Evolutionary conservation across 2,113 vertebrate genomes (phyloP).

Genomic region (Callochromis pleurospilus): DNA sequence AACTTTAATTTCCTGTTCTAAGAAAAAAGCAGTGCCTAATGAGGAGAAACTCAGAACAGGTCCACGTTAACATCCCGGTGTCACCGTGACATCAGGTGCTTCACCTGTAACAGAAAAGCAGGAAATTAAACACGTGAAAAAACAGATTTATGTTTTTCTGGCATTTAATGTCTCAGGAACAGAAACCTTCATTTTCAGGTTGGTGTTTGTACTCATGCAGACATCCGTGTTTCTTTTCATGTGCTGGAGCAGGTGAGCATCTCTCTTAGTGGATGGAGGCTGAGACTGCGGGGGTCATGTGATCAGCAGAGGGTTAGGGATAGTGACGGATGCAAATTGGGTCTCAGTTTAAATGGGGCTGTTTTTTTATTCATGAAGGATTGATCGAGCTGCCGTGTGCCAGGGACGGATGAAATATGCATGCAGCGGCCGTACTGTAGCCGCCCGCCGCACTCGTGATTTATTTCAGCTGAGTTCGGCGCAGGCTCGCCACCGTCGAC

Average conservation of each 20-base stretch:
- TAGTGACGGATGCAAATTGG: constrained; percentile 20
- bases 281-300: background rate
- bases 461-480: background rate
- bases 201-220: background rate
- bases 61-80: background rate
- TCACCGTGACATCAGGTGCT: background rate
- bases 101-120: background rate
- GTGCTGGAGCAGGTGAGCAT: background rate
- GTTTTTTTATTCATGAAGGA: constrained; percentile 52
- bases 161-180: background rate
- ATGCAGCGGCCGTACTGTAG: background rate
- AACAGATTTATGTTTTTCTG: background rate
- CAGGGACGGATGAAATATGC: constrained; percentile 40
- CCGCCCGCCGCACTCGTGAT: background rate
- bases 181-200: background rate
- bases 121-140: background rate
- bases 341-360: constrained; percentile 21
- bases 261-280: background rate
- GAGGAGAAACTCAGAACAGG: background rate
- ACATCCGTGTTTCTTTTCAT: background rate
- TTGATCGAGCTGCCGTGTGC: constrained; percentile 32
- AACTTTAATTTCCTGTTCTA: background rate
- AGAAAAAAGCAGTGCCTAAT: background rate
- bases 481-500: background rate
- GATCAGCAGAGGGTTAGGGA: background rate